Percentiles rank a stretch among this genome's conserved stretches.
phyloP scores from a whole-genome alignment of 2,797 vertebrate genomes.

The Heliangelus exortis region DNA sequence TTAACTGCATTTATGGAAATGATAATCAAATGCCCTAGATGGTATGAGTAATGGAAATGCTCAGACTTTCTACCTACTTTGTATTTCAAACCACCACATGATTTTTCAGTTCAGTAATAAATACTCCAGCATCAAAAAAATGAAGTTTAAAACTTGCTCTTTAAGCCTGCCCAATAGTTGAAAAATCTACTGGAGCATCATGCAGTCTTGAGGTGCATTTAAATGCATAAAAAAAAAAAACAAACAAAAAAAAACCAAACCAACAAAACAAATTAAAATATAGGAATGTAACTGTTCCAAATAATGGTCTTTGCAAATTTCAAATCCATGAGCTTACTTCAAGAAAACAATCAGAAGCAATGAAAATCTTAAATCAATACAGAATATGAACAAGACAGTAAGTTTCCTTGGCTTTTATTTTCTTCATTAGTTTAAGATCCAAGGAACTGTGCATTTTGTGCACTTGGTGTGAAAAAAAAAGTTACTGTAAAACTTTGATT shows the following conservation, averaged over 20 bases:
- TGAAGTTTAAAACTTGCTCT: neutral
- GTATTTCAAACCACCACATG: neutral
- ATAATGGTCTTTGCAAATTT: neutral
- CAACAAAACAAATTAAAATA: neutral
- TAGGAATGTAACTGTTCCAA: neutral
- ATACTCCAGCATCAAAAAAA: slow-evolving; percentile 1
- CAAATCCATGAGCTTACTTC: slow-evolving; percentile 29
- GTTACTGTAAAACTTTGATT: slow-evolving; percentile 43
- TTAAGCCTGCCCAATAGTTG: neutral
- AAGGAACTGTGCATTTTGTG: slow-evolving; percentile 54
- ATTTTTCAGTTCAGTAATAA: neutral
- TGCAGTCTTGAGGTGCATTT: neutral
- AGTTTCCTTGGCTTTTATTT: slow-evolving; percentile 51
- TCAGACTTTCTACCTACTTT: neutral
- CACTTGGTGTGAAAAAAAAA: slow-evolving; percentile 5
- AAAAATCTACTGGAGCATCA: neutral
- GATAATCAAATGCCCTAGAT: neutral
- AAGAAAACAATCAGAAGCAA: neutral
- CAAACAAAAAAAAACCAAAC: neutral
- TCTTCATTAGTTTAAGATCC: slow-evolving; percentile 56
- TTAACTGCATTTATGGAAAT: neutral
- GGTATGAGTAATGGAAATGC: neutral
- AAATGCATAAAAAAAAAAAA: neutral
- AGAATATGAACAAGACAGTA: slow-evolving; percentile 34
- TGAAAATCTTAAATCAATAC: slow-evolving; percentile 29